A percentile compares a stretch with the other conserved stretches of the same genome.
Conservation (phyloP, 30 jellyfish, hydroid and myxozoan species). For the Morbakka virulenta region DNA sequence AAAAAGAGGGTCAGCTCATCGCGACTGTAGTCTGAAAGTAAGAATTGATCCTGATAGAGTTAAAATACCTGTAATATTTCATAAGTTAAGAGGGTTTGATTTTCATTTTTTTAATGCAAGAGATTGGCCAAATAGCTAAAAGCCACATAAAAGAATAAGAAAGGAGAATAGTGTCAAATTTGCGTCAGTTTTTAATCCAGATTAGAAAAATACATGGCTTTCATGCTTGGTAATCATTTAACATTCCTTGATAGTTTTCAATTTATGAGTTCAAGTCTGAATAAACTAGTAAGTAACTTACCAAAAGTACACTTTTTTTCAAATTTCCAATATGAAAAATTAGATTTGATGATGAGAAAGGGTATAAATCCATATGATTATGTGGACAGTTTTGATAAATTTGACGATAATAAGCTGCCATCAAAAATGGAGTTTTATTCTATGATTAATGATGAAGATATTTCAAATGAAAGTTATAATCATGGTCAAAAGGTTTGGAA, state of each 20-base stretch:
- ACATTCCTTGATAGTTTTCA: too few species aligned
- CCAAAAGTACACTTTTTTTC: conserved; percentile 11
- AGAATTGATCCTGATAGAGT: too few species aligned
- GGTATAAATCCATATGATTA: too few species aligned
- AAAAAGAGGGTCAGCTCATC: conserved; percentile 57
- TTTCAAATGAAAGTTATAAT: conserved; percentile 24
- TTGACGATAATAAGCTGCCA: conserved; percentile 34
- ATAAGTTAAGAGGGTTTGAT: too few species aligned
- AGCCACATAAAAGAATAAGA: conserved; percentile 25
- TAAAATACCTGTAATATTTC: too few species aligned
- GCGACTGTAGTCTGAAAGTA: too few species aligned
- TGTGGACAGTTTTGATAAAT: too few species aligned
- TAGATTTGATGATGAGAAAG: too few species aligned
- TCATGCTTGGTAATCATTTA: conserved; percentile 34
- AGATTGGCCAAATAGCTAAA: too few species aligned
- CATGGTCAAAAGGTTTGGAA: conserved; percentile 34
- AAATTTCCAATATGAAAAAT: too few species aligned
- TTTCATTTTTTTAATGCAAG: conserved; percentile 32
- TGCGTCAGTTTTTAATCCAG: conserved; percentile 3
- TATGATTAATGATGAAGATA: background rate
- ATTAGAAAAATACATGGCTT: conserved; percentile 35
- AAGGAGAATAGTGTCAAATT: conserved; percentile 31
- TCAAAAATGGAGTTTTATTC: conserved; percentile 2
- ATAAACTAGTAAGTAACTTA: too few species aligned
- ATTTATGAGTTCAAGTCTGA: too few species aligned